These are phyloP conservation scores for Agapetus fuscipes DNA, from an alignment of 2,888 invertebrate genomes.

Conservation along the genomic window DNA sequence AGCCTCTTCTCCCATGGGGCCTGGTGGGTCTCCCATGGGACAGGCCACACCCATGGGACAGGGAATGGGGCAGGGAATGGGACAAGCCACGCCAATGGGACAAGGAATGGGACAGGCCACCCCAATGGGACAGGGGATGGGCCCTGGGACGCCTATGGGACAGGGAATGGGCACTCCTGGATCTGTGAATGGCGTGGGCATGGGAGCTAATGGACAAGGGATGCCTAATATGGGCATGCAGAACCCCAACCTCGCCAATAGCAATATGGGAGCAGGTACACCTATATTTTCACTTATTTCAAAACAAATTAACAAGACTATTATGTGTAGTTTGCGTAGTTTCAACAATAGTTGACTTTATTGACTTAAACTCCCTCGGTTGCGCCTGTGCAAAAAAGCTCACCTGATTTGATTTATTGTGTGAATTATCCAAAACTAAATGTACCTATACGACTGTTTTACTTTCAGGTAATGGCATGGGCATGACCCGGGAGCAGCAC, in stretches of 20 bases:
- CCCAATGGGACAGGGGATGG: no score
- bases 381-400: no score
- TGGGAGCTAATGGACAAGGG: slow-evolving; percentile 28
- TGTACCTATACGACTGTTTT: no score
- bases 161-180: slow-evolving; percentile 19
- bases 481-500: slow-evolving; percentile 49
- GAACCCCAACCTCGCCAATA: slow-evolving; percentile 19
- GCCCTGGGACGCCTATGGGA: no score
- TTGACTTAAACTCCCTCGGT: no score
- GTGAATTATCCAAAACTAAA: no score
- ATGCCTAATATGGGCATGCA: slow-evolving; percentile 22
- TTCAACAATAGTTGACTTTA: no score
- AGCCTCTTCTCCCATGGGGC: slow-evolving; percentile 13
- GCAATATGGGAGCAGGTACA: slow-evolving; percentile 15
- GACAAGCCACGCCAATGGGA: slow-evolving; percentile 18
- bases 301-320: no score
- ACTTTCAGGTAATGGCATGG: no score
- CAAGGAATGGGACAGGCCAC: slow-evolving; percentile 27
- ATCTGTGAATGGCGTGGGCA: slow-evolving; percentile 9
- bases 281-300: no score
- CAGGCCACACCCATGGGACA: slow-evolving; percentile 5
- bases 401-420: no score
- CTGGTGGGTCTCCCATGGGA: slow-evolving; percentile 14
- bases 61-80: slow-evolving; percentile 7
- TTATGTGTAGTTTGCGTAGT: no score